Base-by-base conservation (phyloP, 2,113 vertebrate genomes). In the Camelus dromedarius region DNA sequence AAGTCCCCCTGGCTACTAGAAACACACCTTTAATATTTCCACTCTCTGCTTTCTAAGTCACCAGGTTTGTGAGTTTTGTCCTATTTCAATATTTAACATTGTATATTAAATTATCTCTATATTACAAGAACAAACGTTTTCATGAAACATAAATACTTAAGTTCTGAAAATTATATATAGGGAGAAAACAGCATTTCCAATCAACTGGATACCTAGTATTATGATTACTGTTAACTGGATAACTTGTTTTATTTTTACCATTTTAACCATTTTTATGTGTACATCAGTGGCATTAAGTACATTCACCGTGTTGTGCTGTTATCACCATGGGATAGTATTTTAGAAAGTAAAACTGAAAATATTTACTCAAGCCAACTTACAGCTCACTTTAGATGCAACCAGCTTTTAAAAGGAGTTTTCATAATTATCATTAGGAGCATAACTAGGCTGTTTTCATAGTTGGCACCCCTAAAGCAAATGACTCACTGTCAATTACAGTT, bases 401-500 rank as follows among this genome's bases (percentile, higher is more conserved):
- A 91, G 67, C 62, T 96, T 90, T 90, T 95, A 91, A 97, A 97
- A 95, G 70, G 93, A 97, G 95, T 89, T 97, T 93, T 94, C 95
- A 95, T 73, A 96, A 97, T 58, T 91, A 73, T 89, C 97, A 97
- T 96, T 91, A 96, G 96, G 93, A 95, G 93, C 35, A 97, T 92
- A 97, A 77, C 81, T 52, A 95, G 16, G 86, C 82, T 98, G 79
- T 97, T 97, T 98, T 96, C 93, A 96, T 42, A 10, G 60, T 20
- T 94, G 79, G 85, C 81, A 97, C 38, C 82, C 93, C 87, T 70
- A 92, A 97, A 97, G 93, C 58, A 52, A 98, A 96, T 89, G 26
- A 96, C 94, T 75, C 92, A 98, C 13, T 96, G 96, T 92, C 96
- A 98, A 97, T 98, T 98, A 97, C 84, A 98, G 97, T 98, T 98